These are phyloP conservation scores for Galleria mellonella DNA, from an alignment of 1,140 invertebrate species.

Conservation along the genomic window DNA sequence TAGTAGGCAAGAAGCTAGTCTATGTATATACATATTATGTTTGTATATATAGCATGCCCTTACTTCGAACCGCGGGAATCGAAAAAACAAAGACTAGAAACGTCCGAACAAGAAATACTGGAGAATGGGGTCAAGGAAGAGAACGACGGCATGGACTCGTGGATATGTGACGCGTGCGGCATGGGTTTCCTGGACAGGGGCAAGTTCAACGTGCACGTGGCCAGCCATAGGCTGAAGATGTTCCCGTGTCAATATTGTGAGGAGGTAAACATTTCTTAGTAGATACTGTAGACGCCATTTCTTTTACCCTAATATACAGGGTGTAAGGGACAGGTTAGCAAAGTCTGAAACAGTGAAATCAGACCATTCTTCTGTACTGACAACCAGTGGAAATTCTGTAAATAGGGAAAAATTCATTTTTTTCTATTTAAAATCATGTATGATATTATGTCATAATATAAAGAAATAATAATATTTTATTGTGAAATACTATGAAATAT, in stretches of 20 bases:
- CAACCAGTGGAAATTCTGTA: no score
- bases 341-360: no score
- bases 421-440: not conserved
- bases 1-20: no score
- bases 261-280: conserved; percentile 22
- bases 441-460: no score
- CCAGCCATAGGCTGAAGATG: conserved; percentile 32
- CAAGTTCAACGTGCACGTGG: conserved; percentile 34
- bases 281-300: not conserved
- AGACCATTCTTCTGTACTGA: no score
- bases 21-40: no score
- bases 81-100: conserved; percentile 29
- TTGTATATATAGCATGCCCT: conserved; percentile 35
- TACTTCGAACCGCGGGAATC: conserved; percentile 55
- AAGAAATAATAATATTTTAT: not conserved
- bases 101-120: not conserved
- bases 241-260: conserved; percentile 47
- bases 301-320: no score
- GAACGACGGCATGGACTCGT: not conserved
- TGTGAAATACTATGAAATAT: no score
- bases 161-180: conserved; percentile 55
- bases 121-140: conserved; percentile 2
- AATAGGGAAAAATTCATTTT: not conserved
- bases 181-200: conserved; percentile 23
- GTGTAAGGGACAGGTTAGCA: no score